phyloP scores from a whole-genome alignment of 2,888 invertebrate species.

The Ceratothoa steindachneri region DNA sequence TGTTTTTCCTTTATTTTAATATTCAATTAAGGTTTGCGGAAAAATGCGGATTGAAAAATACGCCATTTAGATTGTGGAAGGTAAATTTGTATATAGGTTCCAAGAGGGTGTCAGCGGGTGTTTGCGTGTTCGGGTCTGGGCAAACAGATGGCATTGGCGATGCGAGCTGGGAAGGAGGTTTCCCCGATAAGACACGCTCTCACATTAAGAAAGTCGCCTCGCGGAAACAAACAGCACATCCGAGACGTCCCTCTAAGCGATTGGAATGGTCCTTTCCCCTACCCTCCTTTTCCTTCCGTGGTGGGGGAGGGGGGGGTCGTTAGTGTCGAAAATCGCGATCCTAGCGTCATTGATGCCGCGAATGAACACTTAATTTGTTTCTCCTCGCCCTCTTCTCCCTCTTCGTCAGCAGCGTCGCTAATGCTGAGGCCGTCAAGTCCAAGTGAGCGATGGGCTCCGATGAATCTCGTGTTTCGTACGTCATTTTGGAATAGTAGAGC shows the following conservation, averaged over 20 bases:
- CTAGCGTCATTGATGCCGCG: background rate
- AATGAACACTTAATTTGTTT: background rate
- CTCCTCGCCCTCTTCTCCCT: background rate
- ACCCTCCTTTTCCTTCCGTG: too few species aligned
- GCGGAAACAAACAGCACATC: background rate
- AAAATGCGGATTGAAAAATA: constrained; percentile 1
- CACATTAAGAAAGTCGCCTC: constrained; percentile 5
- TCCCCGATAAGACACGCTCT: constrained; percentile 3
- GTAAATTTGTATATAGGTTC: constrained; percentile 11
- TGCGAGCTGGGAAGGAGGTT: background rate
- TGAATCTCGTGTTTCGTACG: too few species aligned
- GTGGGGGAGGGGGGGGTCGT: background rate
- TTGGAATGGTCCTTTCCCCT: background rate
- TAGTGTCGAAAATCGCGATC: background rate
- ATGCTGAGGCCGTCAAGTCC: too few species aligned
- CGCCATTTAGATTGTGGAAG: background rate
- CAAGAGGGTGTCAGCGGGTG: constrained; percentile 3
- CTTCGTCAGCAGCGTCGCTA: too few species aligned
- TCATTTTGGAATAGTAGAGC: too few species aligned
- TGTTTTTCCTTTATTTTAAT: background rate
- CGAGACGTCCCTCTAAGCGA: background rate
- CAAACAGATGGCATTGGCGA: background rate
- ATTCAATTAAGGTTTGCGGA: background rate
- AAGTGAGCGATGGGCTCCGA: too few species aligned
- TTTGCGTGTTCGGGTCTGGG: constrained; percentile 8